phyloP scores from a whole-genome alignment of 2,888 invertebrate genomes.

The Napeogenes inachia region DNA sequence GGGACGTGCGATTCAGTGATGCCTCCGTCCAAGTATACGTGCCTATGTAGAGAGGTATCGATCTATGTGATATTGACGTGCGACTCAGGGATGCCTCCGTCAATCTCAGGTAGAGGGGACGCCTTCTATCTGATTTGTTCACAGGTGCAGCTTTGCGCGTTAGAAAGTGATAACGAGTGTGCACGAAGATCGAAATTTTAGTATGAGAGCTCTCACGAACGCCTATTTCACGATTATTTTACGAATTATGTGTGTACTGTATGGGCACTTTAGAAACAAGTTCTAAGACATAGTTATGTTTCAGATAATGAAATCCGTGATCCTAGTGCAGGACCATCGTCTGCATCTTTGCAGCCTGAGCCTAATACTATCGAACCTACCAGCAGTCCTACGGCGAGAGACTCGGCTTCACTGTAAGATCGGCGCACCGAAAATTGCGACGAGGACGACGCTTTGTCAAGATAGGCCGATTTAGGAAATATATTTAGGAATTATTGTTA shows the following conservation, averaged over 20 bases:
- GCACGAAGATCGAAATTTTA: not conserved
- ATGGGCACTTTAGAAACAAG: too few species aligned
- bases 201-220: not conserved
- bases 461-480: constrained; percentile 14
- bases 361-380: not conserved
- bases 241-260: not conserved
- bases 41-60: not conserved
- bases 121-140: constrained; percentile 5
- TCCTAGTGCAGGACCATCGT: not conserved
- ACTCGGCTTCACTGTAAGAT: not conserved
- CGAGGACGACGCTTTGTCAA: constrained; percentile 15
- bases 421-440: not conserved
- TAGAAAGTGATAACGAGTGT: not conserved
- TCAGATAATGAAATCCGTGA: not conserved
- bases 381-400: not conserved
- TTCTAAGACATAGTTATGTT: not conserved
- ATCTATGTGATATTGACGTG: constrained; percentile 1
- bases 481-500: not conserved
- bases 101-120: not conserved
- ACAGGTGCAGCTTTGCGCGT: constrained; percentile 2
- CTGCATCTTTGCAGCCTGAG: not conserved
- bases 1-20: constrained; percentile 2
- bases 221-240: not conserved
- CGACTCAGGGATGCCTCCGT: not conserved
- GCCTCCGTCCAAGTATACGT: constrained; percentile 2